These are phyloP conservation scores for Thryonomys swinderianus DNA, from an alignment of 2,113 vertebrate species.

Conservation along the genomic window DNA sequence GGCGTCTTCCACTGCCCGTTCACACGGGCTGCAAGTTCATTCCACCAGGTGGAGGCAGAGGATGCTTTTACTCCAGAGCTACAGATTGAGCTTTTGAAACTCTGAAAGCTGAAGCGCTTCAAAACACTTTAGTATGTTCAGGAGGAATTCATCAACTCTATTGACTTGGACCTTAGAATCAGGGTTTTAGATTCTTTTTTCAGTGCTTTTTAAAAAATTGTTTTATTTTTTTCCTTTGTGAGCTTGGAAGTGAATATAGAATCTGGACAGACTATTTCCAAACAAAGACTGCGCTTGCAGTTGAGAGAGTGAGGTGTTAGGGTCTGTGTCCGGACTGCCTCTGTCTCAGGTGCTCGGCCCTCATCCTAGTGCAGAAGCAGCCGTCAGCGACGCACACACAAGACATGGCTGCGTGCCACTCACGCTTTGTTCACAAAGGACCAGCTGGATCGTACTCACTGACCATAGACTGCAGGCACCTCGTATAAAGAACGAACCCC, in stretches of 20 bases:
- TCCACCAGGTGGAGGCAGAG: constrained; percentile 59
- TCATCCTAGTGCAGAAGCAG: background rate
- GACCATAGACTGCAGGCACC: background rate
- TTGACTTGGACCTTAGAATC: background rate
- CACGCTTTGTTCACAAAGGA: background rate
- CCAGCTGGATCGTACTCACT: background rate
- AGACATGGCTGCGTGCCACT: background rate
- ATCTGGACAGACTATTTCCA: background rate
- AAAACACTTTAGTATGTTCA: background rate
- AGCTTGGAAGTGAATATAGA: background rate
- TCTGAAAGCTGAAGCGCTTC: background rate
- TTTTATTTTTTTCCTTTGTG: background rate
- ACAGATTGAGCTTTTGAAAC: background rate
- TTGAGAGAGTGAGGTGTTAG: background rate
- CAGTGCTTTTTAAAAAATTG: background rate
- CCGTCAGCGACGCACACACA: background rate
- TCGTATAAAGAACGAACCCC: background rate
- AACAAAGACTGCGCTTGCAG: background rate
- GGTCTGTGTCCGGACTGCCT: background rate
- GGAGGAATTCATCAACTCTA: background rate
- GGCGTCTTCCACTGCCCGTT: background rate
- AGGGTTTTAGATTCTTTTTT: background rate
- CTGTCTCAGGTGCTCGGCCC: background rate
- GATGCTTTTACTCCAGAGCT: background rate
- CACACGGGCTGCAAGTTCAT: background rate